Evolutionary conservation across 2,113 vertebrate genomes (phyloP).

Genomic region (Pachypanchax playfairii): DNA sequence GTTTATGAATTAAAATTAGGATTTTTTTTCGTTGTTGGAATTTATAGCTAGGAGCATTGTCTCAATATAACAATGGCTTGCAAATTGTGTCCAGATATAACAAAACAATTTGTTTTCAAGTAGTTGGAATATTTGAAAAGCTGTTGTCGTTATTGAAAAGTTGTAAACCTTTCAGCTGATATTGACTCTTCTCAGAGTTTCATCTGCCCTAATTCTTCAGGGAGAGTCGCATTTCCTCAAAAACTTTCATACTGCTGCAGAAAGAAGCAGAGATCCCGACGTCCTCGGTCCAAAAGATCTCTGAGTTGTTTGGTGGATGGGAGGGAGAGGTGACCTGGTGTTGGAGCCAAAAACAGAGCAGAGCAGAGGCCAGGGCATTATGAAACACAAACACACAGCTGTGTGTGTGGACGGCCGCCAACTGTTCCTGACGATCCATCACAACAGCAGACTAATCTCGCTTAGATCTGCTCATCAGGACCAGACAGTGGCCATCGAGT

Average conservation of each 20-base stretch:
- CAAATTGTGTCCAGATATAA: neutral
- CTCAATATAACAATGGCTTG: neutral
- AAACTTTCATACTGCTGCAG: conserved; percentile 61
- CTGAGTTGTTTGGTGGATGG: conserved; percentile 59
- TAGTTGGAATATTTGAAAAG: conserved; percentile 16
- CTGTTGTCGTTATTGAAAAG: conserved; percentile 1
- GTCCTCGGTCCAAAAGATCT: conserved; percentile 44
- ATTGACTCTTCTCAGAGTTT: too few relatives aligned
- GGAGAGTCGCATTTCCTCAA: conserved; percentile 63
- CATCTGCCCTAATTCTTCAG: conserved; percentile 33
- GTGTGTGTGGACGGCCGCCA: conserved; percentile 76
- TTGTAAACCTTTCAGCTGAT: conserved; percentile 18
- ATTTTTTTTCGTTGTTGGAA: conserved; percentile 3
- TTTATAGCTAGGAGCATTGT: neutral
- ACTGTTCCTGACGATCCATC: conserved; percentile 64
- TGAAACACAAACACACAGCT: conserved; percentile 78
- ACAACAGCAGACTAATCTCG: conserved; percentile 74
- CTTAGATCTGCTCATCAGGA: conserved; percentile 70
- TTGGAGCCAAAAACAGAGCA: conserved; percentile 53
- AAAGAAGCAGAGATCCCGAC: conserved; percentile 53
- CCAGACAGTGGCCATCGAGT: conserved; percentile 57
- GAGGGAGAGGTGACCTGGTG: conserved; percentile 57
- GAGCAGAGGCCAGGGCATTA: conserved; percentile 67
- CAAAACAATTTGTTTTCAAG: neutral
- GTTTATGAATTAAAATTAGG: conserved; percentile 20